Conservation (phyloP, 2,113 vertebrate genomes). For the Mixornis gularis region DNA sequence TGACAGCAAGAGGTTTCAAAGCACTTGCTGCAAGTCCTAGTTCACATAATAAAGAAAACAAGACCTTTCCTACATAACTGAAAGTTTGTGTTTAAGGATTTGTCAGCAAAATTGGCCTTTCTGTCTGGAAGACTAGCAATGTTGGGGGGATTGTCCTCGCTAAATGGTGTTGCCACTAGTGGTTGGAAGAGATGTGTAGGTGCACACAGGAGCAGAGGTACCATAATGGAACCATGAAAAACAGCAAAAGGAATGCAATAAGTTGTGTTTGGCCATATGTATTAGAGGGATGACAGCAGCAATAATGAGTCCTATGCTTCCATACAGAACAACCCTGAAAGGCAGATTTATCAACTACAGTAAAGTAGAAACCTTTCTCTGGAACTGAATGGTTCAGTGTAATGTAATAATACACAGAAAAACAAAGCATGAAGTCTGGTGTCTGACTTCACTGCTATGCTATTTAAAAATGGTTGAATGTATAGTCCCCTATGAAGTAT, state of each 20-base stretch:
- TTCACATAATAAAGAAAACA: neutral
- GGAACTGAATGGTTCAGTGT: neutral
- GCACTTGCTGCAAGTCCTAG: neutral
- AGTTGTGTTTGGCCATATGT: neutral
- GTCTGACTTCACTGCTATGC: neutral
- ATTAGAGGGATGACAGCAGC: neutral
- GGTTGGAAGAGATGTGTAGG: neutral
- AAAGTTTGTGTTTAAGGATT: neutral
- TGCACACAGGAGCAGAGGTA: neutral
- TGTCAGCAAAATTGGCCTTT: neutral
- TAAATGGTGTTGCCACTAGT: neutral
- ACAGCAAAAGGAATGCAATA: neutral
- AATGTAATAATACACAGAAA: neutral
- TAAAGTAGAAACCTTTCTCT: neutral
- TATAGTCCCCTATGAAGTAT: neutral
- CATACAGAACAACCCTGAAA: neutral
- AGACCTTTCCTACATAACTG: neutral
- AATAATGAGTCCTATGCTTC: neutral
- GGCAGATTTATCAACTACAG: neutral
- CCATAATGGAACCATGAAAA: neutral
- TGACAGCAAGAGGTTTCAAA: neutral
- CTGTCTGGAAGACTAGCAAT: neutral
- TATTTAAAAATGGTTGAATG: neutral
- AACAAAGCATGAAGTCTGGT: neutral
- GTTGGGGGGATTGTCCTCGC: accelerated